phyloP scores from a whole-genome alignment of 2,113 vertebrate species.

The Ariopsis seemanni region DNA sequence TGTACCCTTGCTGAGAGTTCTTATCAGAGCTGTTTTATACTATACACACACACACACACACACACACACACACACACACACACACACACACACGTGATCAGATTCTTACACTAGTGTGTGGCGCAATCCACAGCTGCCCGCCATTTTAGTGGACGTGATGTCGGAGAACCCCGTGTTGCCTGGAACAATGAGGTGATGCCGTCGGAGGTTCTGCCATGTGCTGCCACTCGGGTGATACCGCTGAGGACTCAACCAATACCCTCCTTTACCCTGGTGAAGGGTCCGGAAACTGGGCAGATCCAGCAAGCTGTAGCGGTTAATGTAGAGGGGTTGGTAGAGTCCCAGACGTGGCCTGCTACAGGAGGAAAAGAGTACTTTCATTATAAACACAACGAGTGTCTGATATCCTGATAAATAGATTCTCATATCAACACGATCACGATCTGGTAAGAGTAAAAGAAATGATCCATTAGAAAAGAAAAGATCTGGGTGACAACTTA shows the following conservation, averaged over 20 bases:
- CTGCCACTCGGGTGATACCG: conserved; percentile 54
- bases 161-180: conserved; percentile 63
- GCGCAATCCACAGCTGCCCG: conserved; percentile 55
- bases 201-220: conserved; percentile 48
- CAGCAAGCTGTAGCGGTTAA: conserved; percentile 41
- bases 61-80: background rate
- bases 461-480: too few relatives aligned
- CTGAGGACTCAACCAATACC: conserved; percentile 61
- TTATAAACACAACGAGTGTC: background rate
- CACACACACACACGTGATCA: background rate
- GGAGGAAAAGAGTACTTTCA: background rate
- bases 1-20: conserved; percentile 2
- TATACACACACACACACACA: background rate
- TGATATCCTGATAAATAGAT: background rate
- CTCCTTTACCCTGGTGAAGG: conserved; percentile 55
- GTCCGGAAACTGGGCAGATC: conserved; percentile 54
- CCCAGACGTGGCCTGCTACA: conserved; percentile 52
- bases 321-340: conserved; percentile 56
- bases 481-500: background rate
- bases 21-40: background rate
- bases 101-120: conserved; percentile 56
- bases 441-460: too few relatives aligned
- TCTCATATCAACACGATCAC: too few relatives aligned
- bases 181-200: conserved; percentile 56
- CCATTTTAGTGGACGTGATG: conserved; percentile 50